Conservation (phyloP, 2,797 vertebrate species). For the Dromococcyx pavoninus region DNA sequence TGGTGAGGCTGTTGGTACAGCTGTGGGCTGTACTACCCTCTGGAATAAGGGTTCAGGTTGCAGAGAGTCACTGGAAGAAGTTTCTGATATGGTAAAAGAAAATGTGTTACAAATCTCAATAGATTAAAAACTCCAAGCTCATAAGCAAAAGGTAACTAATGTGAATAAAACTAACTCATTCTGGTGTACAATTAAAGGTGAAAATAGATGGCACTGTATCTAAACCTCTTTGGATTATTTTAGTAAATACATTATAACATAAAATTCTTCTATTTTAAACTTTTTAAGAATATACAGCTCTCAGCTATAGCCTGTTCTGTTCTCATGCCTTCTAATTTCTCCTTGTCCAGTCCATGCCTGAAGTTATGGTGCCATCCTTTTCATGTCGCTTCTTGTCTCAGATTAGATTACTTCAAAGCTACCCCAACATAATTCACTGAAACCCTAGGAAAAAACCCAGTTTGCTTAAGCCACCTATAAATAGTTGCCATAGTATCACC, state of each 20-base stretch:
- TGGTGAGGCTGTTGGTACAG: slow-evolving; percentile 76
- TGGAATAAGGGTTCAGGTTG: slow-evolving; percentile 83
- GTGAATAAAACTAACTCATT: background rate
- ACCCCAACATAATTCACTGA: background rate
- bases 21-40: slow-evolving; percentile 79
- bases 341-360: background rate
- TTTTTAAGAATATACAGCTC: background rate
- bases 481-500: background rate
- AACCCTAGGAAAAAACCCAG: background rate
- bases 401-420: background rate
- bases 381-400: background rate
- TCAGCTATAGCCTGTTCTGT: background rate
- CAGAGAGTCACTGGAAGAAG: slow-evolving; percentile 30
- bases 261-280: background rate
- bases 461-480: background rate
- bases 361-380: background rate
- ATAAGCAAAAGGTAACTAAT: background rate
- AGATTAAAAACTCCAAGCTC: background rate
- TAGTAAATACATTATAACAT: background rate
- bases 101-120: background rate
- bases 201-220: background rate
- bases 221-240: background rate
- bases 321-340: background rate
- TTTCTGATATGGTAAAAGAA: slow-evolving; percentile 57
- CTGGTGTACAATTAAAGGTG: background rate